phyloP scores from a whole-genome alignment of 2,888 invertebrate species.

The Epistrophella euchroma region DNA sequence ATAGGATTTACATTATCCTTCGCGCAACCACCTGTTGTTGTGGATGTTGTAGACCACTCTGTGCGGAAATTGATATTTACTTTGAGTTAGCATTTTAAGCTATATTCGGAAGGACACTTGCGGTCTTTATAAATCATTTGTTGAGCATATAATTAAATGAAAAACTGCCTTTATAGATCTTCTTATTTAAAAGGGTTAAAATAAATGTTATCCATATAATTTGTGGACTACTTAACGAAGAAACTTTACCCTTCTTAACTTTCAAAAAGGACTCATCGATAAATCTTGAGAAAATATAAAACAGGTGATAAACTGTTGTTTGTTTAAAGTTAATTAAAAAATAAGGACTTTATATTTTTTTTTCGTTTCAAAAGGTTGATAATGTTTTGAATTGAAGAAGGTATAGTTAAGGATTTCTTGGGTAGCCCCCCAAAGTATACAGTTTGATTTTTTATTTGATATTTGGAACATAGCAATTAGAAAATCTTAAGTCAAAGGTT shows the following conservation, averaged over 20 bases:
- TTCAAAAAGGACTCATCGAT: not conserved
- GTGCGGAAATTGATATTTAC: not conserved
- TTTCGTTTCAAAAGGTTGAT: not conserved
- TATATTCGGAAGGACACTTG: not conserved
- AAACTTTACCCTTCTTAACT: not conserved
- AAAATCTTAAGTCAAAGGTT: too few relatives aligned
- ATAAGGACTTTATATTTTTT: not conserved
- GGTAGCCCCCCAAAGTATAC: too few relatives aligned
- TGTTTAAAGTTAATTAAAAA: conserved; percentile 7
- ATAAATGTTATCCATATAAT: conserved; percentile 7
- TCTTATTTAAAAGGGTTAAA: conserved; percentile 1
- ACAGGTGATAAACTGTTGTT: not conserved
- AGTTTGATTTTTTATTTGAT: too few relatives aligned
- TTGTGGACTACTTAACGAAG: not conserved
- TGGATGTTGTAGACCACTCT: not conserved
- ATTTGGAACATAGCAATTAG: too few relatives aligned
- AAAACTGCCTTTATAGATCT: not conserved
- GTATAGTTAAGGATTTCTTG: too few relatives aligned
- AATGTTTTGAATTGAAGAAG: not conserved
- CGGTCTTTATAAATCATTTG: conserved; percentile 8
- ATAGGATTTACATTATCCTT: conserved; percentile 9
- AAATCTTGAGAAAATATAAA: conserved; percentile 5
- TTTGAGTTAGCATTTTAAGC: conserved; percentile 2
- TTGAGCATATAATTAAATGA: conserved; percentile 17
- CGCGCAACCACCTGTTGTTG: conserved; percentile 9